phyloP scores from a whole-genome alignment of 2,797 vertebrate species.

The Etheostoma perlongum region DNA sequence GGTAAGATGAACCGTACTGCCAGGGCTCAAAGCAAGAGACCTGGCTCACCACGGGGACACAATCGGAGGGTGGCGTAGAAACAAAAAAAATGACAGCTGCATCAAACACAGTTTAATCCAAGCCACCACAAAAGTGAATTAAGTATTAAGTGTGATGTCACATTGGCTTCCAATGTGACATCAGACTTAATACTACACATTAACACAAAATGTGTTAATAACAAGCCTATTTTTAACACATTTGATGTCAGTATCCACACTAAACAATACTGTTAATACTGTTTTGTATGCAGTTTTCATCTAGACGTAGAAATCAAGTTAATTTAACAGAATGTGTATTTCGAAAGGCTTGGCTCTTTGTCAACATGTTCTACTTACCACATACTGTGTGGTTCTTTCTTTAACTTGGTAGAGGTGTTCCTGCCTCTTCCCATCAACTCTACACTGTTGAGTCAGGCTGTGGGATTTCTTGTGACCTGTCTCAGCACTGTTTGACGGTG shows the following conservation, averaged over 20 bases:
- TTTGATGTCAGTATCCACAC: not conserved
- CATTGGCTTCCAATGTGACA: not conserved
- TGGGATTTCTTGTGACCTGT: conserved; percentile 61
- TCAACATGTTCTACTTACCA: not conserved
- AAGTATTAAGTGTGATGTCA: not conserved
- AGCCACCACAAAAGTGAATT: not conserved
- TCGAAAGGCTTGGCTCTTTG: not conserved
- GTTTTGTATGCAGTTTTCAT: not conserved
- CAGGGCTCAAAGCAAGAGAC: conserved; percentile 1
- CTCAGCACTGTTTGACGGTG: conserved; percentile 36
- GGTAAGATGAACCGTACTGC: conserved; percentile 83
- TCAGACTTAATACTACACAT: too few relatives aligned
- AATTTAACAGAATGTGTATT: not conserved
- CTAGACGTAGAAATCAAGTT: not conserved
- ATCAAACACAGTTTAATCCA: not conserved
- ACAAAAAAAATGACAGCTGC: not conserved
- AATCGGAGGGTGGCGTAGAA: conserved; percentile 9
- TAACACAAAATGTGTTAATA: too few relatives aligned
- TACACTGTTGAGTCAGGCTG: conserved; percentile 33
- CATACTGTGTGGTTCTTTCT: conserved; percentile 9
- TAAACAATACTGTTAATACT: not conserved
- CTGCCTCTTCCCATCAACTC: not conserved
- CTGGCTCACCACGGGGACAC: not conserved
- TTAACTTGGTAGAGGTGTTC: conserved; percentile 21
- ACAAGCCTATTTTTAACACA: not conserved